Percentiles rank a stretch among this genome's conserved stretches.
These are phyloP conservation scores for Limnephilus marmoratus DNA, from an alignment of 2,888 invertebrate genomes.

Conservation along the genomic window DNA sequence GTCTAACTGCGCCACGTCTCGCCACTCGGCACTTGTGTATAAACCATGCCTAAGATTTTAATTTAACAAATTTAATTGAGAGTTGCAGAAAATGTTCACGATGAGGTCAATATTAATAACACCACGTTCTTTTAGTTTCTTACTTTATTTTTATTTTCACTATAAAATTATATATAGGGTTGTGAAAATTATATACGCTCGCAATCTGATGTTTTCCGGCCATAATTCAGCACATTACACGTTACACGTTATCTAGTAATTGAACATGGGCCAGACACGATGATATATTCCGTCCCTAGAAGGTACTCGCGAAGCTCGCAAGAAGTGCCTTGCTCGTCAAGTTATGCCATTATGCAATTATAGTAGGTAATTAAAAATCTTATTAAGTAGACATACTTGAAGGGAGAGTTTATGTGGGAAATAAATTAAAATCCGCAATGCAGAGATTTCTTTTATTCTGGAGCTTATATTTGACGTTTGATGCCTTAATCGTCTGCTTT, in stretches of 20 bases:
- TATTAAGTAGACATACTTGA: not conserved
- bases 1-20: no score
- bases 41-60: not conserved
- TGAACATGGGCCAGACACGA: slow-evolving; percentile 8
- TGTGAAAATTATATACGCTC: slow-evolving; percentile 6
- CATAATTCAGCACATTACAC: slow-evolving; percentile 6
- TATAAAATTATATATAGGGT: not conserved
- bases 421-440: not conserved
- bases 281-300: not conserved
- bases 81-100: not conserved
- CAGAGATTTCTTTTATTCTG: not conserved
- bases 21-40: no score
- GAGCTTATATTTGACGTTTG: not conserved
- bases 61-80: not conserved
- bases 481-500: not conserved
- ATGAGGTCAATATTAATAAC: not conserved
- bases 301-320: not conserved
- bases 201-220: slow-evolving; percentile 2
- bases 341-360: not conserved
- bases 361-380: not conserved
- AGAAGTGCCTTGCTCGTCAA: not conserved
- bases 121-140: not conserved
- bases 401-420: not conserved
- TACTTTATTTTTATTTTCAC: not conserved
- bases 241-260: not conserved